Base-by-base conservation (phyloP, 2,888 invertebrate genomes). In the Apoda limacodes region DNA sequence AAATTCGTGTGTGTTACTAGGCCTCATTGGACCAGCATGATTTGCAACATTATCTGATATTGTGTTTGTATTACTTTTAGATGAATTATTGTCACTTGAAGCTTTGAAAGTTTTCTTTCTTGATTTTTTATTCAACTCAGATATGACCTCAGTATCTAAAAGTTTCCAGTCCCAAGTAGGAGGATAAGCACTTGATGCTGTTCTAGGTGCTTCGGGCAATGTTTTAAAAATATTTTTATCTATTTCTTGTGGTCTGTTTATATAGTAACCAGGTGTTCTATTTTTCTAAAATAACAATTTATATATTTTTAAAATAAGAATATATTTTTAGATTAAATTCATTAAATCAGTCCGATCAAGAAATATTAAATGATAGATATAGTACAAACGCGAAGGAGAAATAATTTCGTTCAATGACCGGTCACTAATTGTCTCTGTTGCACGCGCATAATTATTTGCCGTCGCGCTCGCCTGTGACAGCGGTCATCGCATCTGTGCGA, bases 261-360 rank as follows among this genome's bases (percentile, higher is more conserved):
- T 85, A 60, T 95, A 94, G 63, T 89, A 90, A 6, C 85, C 86
- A 2, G 94, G 87, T 2, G 90, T 88, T 78, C 88, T 91, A 66
- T 90, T 89, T 85, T 87, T 92, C 93, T 94, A 76, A 38, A 81
- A 78, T n/a, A n/a, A n/a, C n/a, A n/a, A n/a, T n/a, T n/a, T n/a
- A n/a, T n/a, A n/a, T n/a, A n/a, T n/a, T n/a, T n/a, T n/a, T n/a
- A n/a, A n/a, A n/a, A n/a, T n/a, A n/a, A n/a, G n/a, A n/a, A n/a
- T n/a, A n/a, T n/a, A n/a, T n/a, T n/a, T n/a, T n/a, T n/a, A n/a
- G n/a, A n/a, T n/a, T n/a, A n/a, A n/a, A n/a, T n/a, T n/a, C n/a
- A n/a, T n/a, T n/a, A n/a, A n/a, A n/a, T n/a, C n/a, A n/a, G n/a
- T n/a, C n/a, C n/a, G n/a, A n/a, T n/a, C n/a, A n/a, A n/a, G n/a